Conservation (phyloP, 2,888 invertebrate genomes). For the Cephus spinipes region DNA sequence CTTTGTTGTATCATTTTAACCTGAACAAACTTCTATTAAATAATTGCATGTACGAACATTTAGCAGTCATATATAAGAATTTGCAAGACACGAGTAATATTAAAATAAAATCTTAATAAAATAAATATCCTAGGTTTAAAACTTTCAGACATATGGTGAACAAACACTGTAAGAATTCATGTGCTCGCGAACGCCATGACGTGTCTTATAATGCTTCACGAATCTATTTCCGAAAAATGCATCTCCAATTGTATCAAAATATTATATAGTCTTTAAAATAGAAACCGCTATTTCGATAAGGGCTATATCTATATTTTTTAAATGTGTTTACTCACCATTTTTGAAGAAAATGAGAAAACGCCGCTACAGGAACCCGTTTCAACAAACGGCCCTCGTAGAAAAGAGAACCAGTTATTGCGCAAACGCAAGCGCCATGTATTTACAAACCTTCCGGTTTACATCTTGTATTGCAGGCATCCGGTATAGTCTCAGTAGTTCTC, state of each 20-base stretch:
- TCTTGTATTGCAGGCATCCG: background rate
- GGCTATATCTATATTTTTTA: conserved; percentile 23
- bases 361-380: conserved; percentile 30
- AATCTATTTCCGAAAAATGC: conserved; percentile 27
- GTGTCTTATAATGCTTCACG: conserved; percentile 14
- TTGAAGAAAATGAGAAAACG: conserved; percentile 31
- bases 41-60: too few relatives aligned
- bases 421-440: conserved; percentile 15
- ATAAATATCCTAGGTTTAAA: too few relatives aligned
- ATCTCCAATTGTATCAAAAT: conserved; percentile 19
- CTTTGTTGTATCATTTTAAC: too few relatives aligned
- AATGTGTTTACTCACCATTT: conserved; percentile 36
- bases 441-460: conserved; percentile 24
- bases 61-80: too few relatives aligned
- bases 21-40: too few relatives aligned
- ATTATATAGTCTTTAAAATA: background rate
- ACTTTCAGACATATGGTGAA: too few relatives aligned
- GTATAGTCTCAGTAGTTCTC: too few relatives aligned
- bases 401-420: conserved; percentile 28
- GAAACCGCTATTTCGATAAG: too few relatives aligned
- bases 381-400: conserved; percentile 29
- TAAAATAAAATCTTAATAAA: too few relatives aligned
- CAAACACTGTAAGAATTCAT: conserved; percentile 3
- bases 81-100: too few relatives aligned
- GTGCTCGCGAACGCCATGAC: conserved; percentile 17